Evolutionary conservation across 2,888 invertebrate genomes (phyloP).

Genomic region (Vesta saturnalis): DNA sequence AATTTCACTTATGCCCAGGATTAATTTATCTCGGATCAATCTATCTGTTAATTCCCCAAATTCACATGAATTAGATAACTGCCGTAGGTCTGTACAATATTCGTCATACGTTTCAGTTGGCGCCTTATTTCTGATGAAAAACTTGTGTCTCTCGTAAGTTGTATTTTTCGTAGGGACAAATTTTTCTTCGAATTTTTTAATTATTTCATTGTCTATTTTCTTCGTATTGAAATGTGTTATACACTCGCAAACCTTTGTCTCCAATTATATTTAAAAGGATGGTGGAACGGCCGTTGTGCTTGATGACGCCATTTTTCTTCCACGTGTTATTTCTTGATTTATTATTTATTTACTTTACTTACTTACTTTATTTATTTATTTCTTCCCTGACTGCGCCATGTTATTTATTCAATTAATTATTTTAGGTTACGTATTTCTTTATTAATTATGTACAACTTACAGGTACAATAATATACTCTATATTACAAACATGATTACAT

Average conservation of each 20-base stretch:
- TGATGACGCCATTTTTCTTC: neutral
- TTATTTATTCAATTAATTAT: too few relatives aligned
- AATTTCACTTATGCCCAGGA: slow-evolving; percentile 30
- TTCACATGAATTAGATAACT: slow-evolving; percentile 25
- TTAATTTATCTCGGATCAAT: slow-evolving; percentile 38
- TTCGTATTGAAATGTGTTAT: neutral
- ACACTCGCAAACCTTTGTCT: too few relatives aligned
- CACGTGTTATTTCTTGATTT: too few relatives aligned
- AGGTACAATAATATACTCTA: too few relatives aligned
- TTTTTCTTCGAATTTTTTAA: neutral
- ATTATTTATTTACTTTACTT: too few relatives aligned
- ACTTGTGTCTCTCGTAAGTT: neutral
- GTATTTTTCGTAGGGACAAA: neutral
- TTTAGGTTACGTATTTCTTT: too few relatives aligned
- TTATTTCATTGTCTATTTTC: neutral
- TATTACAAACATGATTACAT: too few relatives aligned
- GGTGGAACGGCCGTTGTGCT: neutral
- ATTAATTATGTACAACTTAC: too few relatives aligned
- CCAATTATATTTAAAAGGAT: neutral
- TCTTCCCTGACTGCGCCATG: too few relatives aligned
- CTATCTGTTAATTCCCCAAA: slow-evolving; percentile 33
- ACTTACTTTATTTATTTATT: too few relatives aligned
- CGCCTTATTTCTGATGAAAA: neutral
- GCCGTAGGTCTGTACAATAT: neutral
- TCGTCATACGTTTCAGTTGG: neutral